Conservation (phyloP, 1,140 invertebrate genomes). For the Tribolium castaneum region DNA sequence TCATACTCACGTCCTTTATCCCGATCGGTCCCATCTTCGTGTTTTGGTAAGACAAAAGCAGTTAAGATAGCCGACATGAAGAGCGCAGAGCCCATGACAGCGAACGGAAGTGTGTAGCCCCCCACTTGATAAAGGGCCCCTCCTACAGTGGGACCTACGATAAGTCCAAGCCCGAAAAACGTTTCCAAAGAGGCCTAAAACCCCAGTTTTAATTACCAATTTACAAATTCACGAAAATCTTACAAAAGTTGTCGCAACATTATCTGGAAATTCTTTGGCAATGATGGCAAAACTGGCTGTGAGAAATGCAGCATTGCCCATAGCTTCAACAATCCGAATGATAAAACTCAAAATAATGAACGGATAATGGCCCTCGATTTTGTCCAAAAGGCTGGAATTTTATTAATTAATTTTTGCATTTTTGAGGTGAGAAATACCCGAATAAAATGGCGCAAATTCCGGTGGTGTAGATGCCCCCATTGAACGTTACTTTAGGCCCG, state of each 20-base stretch:
- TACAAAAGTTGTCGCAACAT: conserved; percentile 91
- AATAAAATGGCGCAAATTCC: conserved; percentile 87
- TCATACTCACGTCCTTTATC: conserved; percentile 70
- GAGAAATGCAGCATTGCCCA: conserved; percentile 92
- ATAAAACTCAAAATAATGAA: conserved; percentile 90
- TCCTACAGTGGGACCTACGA: conserved; percentile 87
- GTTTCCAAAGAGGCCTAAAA: conserved; percentile 84
- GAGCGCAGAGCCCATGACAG: conserved; percentile 81
- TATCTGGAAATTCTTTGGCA: conserved; percentile 92
- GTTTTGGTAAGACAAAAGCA: conserved; percentile 76
- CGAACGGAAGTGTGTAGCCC: conserved; percentile 89
- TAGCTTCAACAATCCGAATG: conserved; percentile 89
- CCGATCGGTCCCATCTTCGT: conserved; percentile 69
- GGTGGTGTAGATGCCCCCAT: conserved; percentile 87
- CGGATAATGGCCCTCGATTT: conserved; percentile 80
- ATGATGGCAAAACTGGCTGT: conserved; percentile 94
- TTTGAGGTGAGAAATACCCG: conserved; percentile 69
- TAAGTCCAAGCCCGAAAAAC: conserved; percentile 89
- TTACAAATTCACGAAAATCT: conserved; percentile 56
- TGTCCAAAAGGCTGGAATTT: conserved; percentile 77
- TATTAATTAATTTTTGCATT: background rate
- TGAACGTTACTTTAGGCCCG: conserved; percentile 88
- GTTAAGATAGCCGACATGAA: conserved; percentile 82
- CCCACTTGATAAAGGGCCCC: conserved; percentile 83
- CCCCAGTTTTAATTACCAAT: background rate